Conservation (phyloP, 2,888 invertebrate genomes). For the Biston stratarius region DNA sequence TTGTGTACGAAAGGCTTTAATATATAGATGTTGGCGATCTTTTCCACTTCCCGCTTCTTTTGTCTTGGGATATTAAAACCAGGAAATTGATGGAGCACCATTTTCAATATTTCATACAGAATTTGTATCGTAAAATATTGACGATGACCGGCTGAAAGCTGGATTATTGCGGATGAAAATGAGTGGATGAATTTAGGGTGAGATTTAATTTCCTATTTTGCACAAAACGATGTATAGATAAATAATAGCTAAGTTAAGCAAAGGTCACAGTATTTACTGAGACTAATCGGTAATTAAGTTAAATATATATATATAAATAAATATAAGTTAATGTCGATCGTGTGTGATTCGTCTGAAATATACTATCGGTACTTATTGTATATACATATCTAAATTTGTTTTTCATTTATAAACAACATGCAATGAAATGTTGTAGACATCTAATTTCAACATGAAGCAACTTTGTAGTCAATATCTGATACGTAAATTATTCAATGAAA, state of each 20-base stretch:
- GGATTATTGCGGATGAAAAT: constrained; percentile 22
- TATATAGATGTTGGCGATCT: constrained; percentile 9
- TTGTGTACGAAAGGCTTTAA: not conserved
- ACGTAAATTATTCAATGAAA: not conserved
- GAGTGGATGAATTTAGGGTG: constrained; percentile 15
- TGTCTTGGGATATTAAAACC: constrained; percentile 55
- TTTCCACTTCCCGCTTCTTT: constrained; percentile 39
- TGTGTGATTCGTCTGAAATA: too few species aligned
- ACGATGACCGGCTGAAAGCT: constrained; percentile 20
- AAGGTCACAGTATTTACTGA: too few species aligned
- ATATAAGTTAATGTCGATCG: too few species aligned
- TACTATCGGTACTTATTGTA: too few species aligned
- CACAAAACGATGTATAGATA: not conserved
- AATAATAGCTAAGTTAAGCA: too few species aligned
- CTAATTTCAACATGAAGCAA: too few species aligned
- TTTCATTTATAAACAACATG: too few species aligned
- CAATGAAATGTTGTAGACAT: too few species aligned
- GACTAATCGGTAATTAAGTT: too few species aligned
- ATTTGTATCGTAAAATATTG: constrained; percentile 31
- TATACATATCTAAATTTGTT: too few species aligned
- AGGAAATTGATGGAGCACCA: constrained; percentile 51
- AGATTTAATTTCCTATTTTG: not conserved
- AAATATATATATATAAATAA: too few species aligned
- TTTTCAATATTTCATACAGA: constrained; percentile 30
- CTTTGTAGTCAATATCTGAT: not conserved